phyloP scores from a whole-genome alignment of 2,888 invertebrate genomes.

The Tridacna crocea region DNA sequence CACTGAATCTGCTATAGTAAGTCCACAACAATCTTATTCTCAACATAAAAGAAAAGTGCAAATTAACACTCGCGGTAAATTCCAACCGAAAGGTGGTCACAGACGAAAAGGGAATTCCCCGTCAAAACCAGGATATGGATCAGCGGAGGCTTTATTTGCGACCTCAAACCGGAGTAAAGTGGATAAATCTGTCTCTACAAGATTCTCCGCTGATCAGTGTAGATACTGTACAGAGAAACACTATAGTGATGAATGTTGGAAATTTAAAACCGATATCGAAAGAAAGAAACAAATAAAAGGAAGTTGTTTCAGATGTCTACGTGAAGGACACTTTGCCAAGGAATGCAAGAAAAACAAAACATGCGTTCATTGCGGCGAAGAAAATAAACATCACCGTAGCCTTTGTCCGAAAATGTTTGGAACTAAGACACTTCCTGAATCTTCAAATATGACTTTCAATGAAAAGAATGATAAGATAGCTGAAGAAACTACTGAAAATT shows the following conservation, averaged over 20 bases:
- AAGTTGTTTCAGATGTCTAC: conserved; percentile 13
- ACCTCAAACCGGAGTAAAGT: not conserved
- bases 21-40: not conserved
- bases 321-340: conserved; percentile 15
- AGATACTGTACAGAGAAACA: conserved; percentile 6
- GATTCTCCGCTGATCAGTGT: not conserved
- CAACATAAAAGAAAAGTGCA: not conserved
- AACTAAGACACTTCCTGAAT: not conserved
- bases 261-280: conserved; percentile 2
- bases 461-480: not conserved
- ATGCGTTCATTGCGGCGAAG: conserved; percentile 27
- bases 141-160: not conserved
- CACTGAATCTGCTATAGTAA: conserved; percentile 8
- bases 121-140: not conserved
- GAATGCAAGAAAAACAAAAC: conserved; percentile 19
- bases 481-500: not conserved
- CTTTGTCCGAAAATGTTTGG: conserved; percentile 23
- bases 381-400: conserved; percentile 12
- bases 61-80: not conserved
- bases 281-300: conserved; percentile 4
- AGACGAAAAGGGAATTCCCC: not conserved
- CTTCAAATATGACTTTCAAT: not conserved
- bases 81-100: not conserved
- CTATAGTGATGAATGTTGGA: conserved; percentile 20
- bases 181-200: not conserved